Base-by-base conservation (phyloP, 2,113 vertebrate species). In the Bubo bubo region DNA sequence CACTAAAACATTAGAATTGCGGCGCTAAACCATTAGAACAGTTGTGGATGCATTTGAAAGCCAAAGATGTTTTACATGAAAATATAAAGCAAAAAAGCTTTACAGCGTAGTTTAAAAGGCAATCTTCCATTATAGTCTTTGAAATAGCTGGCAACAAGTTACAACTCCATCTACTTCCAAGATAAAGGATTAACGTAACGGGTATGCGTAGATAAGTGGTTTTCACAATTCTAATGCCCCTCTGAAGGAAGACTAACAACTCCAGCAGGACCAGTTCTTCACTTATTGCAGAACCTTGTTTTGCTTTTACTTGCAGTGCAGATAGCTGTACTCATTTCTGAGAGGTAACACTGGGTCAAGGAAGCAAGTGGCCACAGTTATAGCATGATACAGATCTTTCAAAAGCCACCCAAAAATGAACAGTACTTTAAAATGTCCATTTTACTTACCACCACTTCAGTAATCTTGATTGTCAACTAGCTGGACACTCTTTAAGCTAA, bases 121-220 rank as follows among this genome's bases (percentile, higher is more conserved):
- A 85, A 9, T 27, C 34, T 85, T 79, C 70, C 70, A 68, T 63
- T 60, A 35, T 0, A 60, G 64, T 28, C 49, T 82, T 72, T 41
- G 12, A 89, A 89, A 82, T 12, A 64, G 12, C 5, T 68, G 19
- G 41, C 83, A 77, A 45, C 28, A 35, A 6, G 6, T 73, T 90
- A 83, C 23, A 71, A 56, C n/a, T 74, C 19, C 47, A 80, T 23
- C n/a, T 86, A 7, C 34, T 92, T 88, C 55, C 43, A 90, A 77
- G 52, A 80, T 19, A 87, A 79, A 87, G 37, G 30, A 72, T 68
- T 71, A 71, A 59, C 68, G 12, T 63, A 67, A 86, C 13, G 15
- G 27, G 41, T 76, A 70, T 35, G 14, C 0, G 0, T 11, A 70
- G 49, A 11, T 45, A 73, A 73, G n/a, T 49, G 0, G 0, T 5